Evolutionary conservation across 2,797 vertebrate genomes (phyloP), one percentile per base, ranked within the genome.

Genomic region (Falco cherrug): DNA sequence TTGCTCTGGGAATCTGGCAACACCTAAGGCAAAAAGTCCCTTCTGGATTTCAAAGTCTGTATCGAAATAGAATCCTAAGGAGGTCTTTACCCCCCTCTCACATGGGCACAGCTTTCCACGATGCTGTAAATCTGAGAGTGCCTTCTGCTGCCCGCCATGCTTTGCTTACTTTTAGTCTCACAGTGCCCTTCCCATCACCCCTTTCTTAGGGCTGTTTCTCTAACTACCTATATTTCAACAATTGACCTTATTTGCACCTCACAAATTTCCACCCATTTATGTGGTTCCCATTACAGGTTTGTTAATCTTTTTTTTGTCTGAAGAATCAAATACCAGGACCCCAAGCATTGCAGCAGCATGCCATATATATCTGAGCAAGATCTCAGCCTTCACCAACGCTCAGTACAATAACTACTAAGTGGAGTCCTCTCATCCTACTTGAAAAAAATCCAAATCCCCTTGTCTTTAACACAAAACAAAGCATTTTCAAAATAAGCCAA

Each of bases 61-160:
- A 51, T 51, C 9, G 51, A 64, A n/a, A 63, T 37, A 67, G 53
- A 50, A 77, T 43, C 16, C 11, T 64, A 14, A 33, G 67, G 84
- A 39, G 15, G 2, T 35, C 19, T 76, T 26, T 35, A 39, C 11
- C 9, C 8, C 84, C 16, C 10, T 51, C 37, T 45, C 5, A 0
- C 18, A 18, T 35, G 43, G 31, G 28, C 16, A 71, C 6, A 75
- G 19, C 31, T 94, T 89, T 79, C 61, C 28, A 14, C 14, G 37
- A 7, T 6, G 13, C n/a, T 64, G 35, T 16, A 68, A 71, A 69
- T 39, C 29, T 29, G 7, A 84, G 19, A 60, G 2, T 67, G 3
- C 5, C 33, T 70, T 70, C 39, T 61, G 10, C 33, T 77, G 21
- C 39, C 3, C 0, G 35, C 0, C 7, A n/a, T 31, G 8, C 11